phyloP scores from a whole-genome alignment of 2,888 invertebrate genomes.

The Drosophila eohydei region DNA sequence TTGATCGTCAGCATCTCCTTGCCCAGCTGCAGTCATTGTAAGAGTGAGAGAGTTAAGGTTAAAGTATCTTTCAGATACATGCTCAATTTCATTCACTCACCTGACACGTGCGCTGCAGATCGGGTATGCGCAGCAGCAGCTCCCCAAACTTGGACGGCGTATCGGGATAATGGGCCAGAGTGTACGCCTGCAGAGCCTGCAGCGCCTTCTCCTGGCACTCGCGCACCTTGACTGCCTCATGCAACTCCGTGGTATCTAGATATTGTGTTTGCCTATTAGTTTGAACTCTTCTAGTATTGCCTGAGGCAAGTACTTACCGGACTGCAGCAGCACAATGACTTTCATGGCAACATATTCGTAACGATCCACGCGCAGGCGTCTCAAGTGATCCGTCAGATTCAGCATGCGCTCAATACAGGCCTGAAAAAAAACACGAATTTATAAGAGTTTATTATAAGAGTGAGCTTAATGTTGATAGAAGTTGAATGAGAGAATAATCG shows the following conservation, averaged over 20 bases:
- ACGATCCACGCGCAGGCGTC: constrained; percentile 95
- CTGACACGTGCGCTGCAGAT: constrained; percentile 97
- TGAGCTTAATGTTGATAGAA: not conserved
- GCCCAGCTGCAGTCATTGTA: constrained; percentile 88
- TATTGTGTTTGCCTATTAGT: too few relatives aligned
- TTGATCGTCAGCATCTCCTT: constrained; percentile 96
- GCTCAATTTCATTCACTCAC: constrained; percentile 84
- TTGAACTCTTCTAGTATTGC: too few relatives aligned
- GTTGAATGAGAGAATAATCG: not conserved
- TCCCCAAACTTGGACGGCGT: constrained; percentile 98
- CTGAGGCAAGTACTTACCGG: constrained; percentile 87
- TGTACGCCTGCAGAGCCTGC: constrained; percentile 96
- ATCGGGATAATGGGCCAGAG: constrained; percentile 94
- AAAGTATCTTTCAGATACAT: not conserved
- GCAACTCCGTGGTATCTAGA: constrained; percentile 94
- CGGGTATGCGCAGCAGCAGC: constrained; percentile 95
- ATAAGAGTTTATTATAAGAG: not conserved
- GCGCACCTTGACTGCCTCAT: constrained; percentile 96
- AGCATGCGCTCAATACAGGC: constrained; percentile 97
- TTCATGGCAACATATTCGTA: constrained; percentile 99
- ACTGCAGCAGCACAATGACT: constrained; percentile 95
- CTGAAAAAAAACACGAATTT: constrained; percentile 36
- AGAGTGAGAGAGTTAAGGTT: not conserved
- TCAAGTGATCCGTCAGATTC: constrained; percentile 96
- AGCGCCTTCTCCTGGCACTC: constrained; percentile 97